Base-by-base conservation (phyloP, 2,888 invertebrate genomes). In the Cynaeus angustus region DNA sequence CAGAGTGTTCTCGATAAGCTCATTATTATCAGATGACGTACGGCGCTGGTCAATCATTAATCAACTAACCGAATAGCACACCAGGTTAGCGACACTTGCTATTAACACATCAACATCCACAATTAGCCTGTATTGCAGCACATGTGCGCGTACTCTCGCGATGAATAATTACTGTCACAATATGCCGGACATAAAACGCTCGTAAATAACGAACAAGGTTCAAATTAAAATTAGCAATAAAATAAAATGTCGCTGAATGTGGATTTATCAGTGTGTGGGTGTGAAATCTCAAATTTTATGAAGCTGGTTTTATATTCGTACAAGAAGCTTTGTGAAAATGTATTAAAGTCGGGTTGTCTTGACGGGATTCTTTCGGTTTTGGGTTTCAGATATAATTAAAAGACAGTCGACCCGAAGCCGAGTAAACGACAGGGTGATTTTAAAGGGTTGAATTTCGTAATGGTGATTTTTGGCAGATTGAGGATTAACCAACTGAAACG, bases 21-120 rank as follows among this genome's bases (percentile, higher is more conserved):
- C 68, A 72, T 75, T 71, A 75, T 75, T 73, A 73, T 64, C 66
- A 68, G 56, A 61, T 75, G 75, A 74, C 72, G 65, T 72, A 75
- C 68, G 73, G 68, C 55, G 56, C 67, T 73, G 74, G 75, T 71
- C 72, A 73, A 75, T 75, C 76, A 75, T 77, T 75, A 77, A 78
- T 78, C 77, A 77, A 73, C 56, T 72, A 72, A 73, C 72, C 71
- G 70, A 73, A 66, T 66, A 69, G 69, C 74, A 72, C 73, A 61
- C 66, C 70, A 65, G 70, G 73, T 59, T 68, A 62, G 72, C 74
- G 75, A 75, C 75, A 76, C 74, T 69, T 71, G 70, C 75, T 73
- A 77, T 75, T 75, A 72, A 74, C 75, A 73, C 74, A 77, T 75
- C 73, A 71, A 68, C 71, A 70, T 72, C 41, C 48, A 66, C 72